These are phyloP conservation scores for Elegia similella DNA, from an alignment of 2,888 invertebrate species.

Conservation along the genomic window DNA sequence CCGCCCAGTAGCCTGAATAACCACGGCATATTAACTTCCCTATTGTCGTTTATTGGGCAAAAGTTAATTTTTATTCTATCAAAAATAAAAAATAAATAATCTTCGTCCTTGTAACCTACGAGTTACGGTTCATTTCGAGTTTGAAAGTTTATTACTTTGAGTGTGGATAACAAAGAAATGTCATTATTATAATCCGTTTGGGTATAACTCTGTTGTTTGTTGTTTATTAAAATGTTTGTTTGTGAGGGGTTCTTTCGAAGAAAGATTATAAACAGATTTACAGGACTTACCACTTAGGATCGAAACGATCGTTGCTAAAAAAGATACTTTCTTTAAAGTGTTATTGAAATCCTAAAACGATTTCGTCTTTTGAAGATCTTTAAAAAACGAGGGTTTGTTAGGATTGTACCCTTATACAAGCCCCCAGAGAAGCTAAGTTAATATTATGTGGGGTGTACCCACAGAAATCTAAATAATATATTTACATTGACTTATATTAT, in stretches of 20 bases:
- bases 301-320: background rate
- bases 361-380: too few relatives aligned
- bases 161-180: slow-evolving; percentile 53
- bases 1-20: slow-evolving; percentile 65
- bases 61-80: slow-evolving; percentile 48
- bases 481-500: too few relatives aligned
- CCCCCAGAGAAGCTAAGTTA: too few relatives aligned
- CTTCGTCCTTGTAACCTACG: too few relatives aligned
- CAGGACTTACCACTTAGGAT: background rate
- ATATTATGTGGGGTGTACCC: too few relatives aligned
- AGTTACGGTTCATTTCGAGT: slow-evolving; percentile 9
- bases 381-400: too few relatives aligned
- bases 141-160: slow-evolving; percentile 1
- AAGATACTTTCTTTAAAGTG: background rate
- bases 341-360: background rate
- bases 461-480: too few relatives aligned
- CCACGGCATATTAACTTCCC: slow-evolving; percentile 47
- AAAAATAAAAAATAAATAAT: too few relatives aligned
- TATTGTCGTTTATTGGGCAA: slow-evolving; percentile 62
- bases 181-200: slow-evolving; percentile 67
- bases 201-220: slow-evolving; percentile 52
- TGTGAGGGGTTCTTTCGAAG: slow-evolving; percentile 2
- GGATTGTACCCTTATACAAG: too few relatives aligned
- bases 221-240: slow-evolving; percentile 29
- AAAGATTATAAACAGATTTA: slow-evolving; percentile 7